Evolutionary conservation across 2,888 invertebrate genomes (phyloP), one percentile per base, ranked within the genome.

Genomic region (Harmothoe impar): DNA sequence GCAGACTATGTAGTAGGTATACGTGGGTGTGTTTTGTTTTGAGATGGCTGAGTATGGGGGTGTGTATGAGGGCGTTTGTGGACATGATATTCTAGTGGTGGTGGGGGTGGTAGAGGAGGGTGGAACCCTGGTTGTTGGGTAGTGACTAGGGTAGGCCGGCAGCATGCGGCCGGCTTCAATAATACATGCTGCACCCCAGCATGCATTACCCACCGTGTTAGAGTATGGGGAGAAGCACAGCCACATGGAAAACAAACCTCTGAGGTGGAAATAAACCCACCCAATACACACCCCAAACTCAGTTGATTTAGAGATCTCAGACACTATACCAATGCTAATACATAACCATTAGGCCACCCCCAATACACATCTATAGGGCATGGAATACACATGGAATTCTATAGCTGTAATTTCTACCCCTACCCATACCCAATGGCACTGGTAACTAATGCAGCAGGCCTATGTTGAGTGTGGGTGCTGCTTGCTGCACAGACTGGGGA

Each of bases 131-230:
- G 43, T 43, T 43, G 10, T n/a, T n/a, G n/a, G n/a, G n/a, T n/a
- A n/a, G n/a, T n/a, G 43, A 3, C 43, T 43, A 7, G 23, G 62
- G 23, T n/a, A 5, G 5, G 72, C 72, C 0, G 3, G 29, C 72
- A 72, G 72, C 72, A 29, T 72, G 68, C 68, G n/a, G n/a, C n/a
- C 72, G 29, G 72, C 72, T 72, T 72, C 72, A 29, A 72, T 72
- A 72, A 72, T 72, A 72, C 72, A 72, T 72, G 72, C 72, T 72
- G 72, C 25, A 72, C 72, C 29, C 29, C 0, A 25, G 72, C 0
- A 72, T 72, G 72, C 72, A 72, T 72, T 72, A 72, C 29, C 72
- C 72, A 12, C 62, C 0, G 62, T 62, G 77, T 0, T 10, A 77
- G 20, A 33, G 81, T 23, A 35, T 17, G 43, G 84, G 51, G 52